Conservation (phyloP, 1,140 invertebrate genomes). For the Heliconius eleuchia region DNA sequence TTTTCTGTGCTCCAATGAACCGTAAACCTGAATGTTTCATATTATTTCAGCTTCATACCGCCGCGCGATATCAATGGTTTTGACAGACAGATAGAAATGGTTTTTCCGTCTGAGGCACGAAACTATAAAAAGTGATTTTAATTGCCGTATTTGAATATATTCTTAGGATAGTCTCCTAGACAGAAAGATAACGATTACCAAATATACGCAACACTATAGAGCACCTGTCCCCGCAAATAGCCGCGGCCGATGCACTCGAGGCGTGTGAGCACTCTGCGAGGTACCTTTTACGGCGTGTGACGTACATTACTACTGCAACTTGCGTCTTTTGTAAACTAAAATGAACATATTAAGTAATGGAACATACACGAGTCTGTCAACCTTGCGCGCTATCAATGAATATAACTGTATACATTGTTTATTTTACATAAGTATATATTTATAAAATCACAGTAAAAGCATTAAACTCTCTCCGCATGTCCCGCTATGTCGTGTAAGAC, state of each 20-base stretch:
- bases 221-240: slow-evolving; percentile 48
- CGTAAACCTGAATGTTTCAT: no score
- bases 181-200: slow-evolving; percentile 9
- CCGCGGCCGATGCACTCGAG: slow-evolving; percentile 44
- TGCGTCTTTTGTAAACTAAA: not conserved
- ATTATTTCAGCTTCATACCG: no score
- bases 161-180: not conserved
- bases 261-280: slow-evolving; percentile 23
- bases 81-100: no score
- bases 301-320: not conserved
- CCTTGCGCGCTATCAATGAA: not conserved
- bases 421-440: not conserved
- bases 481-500: no score
- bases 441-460: no score
- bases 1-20: no score
- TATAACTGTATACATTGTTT: not conserved
- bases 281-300: not conserved
- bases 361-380: not conserved
- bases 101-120: no score
- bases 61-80: no score
- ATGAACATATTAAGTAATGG: not conserved
- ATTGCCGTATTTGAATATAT: not conserved
- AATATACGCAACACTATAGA: slow-evolving; percentile 2
- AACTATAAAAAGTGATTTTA: no score
- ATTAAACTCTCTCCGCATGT: no score